A percentile compares a stretch with the other conserved stretches of the same genome.
Evolutionary conservation across 1,140 invertebrate genomes (phyloP).

Genomic region (Eupeodes corollae): DNA sequence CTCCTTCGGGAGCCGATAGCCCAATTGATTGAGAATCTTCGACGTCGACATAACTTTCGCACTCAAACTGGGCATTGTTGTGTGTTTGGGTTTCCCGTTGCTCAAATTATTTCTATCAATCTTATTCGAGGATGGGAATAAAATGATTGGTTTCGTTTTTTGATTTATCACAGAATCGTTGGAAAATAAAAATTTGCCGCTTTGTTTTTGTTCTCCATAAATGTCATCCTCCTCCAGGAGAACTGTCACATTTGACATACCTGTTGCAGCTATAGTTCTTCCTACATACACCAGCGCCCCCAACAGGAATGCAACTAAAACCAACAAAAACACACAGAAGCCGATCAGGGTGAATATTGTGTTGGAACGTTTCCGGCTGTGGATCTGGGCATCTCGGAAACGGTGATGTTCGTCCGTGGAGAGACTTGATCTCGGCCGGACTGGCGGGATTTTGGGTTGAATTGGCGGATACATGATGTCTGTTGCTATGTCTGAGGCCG

Average conservation of each 20-base stretch:
- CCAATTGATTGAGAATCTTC: conserved; percentile 24
- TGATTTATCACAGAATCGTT: neutral
- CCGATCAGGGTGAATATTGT: conserved; percentile 35
- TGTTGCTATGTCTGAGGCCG: too few relatives aligned
- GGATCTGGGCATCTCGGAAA: conserved; percentile 26
- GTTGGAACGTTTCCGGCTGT: conserved; percentile 20
- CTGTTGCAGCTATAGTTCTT: conserved; percentile 27
- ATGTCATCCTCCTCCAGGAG: too few relatives aligned
- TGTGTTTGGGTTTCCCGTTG: neutral
- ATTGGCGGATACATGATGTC: conserved; percentile 9
- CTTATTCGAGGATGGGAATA: neutral
- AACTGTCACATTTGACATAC: too few relatives aligned
- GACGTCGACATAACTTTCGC: conserved; percentile 15
- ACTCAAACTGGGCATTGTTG: too few relatives aligned
- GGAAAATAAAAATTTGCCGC: too few relatives aligned
- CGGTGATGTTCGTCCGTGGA: conserved; percentile 34
- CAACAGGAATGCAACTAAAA: conserved; percentile 38
- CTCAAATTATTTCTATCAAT: conserved; percentile 4
- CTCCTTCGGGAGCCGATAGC: conserved; percentile 51
- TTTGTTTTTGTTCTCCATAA: too few relatives aligned
- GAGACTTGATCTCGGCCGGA: conserved; percentile 31
- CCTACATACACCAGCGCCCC: conserved; percentile 40
- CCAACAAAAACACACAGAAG: conserved; percentile 39
- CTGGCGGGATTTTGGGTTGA: conserved; percentile 12
- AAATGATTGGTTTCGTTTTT: too few relatives aligned